A percentile compares a stretch with the other conserved stretches of the same genome.
Evolutionary conservation across 2,888 invertebrate genomes (phyloP).

Genomic region (Itoplectis maculator): DNA sequence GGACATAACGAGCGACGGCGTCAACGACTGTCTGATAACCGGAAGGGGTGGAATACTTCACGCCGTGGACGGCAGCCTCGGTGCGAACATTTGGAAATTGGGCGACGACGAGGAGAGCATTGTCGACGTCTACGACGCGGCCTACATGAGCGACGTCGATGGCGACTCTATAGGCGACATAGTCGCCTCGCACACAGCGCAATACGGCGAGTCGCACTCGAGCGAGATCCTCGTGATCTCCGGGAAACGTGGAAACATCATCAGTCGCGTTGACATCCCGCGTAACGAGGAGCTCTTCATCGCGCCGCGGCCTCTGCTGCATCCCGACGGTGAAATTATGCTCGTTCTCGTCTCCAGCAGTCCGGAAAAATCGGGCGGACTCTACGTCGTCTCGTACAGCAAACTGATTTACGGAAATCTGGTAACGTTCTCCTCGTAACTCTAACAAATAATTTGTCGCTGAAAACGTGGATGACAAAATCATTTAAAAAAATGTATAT

Average conservation of each 20-base stretch:
- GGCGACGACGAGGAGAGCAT: conserved; percentile 74
- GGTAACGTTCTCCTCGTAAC: conserved; percentile 76
- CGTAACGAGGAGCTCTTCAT: conserved; percentile 89
- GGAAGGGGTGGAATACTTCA: conserved; percentile 90
- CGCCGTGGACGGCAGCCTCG: conserved; percentile 89
- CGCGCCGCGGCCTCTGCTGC: conserved; percentile 89
- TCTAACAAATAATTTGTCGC: not conserved
- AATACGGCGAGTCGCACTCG: conserved; percentile 85
- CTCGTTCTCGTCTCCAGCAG: conserved; percentile 91
- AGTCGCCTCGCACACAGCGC: conserved; percentile 88
- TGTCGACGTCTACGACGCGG: conserved; percentile 89
- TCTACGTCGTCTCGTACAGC: conserved; percentile 88
- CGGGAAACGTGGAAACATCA: conserved; percentile 88
- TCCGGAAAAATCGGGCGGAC: conserved; percentile 89
- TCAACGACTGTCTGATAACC: conserved; percentile 90
- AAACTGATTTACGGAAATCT: conserved; percentile 85
- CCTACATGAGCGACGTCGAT: conserved; percentile 89
- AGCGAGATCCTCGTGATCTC: conserved; percentile 90
- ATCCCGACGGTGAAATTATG: conserved; percentile 87
- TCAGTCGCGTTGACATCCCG: conserved; percentile 88
- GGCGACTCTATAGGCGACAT: conserved; percentile 90
- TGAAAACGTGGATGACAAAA: not conserved
- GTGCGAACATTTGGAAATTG: conserved; percentile 89
- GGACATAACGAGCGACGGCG: conserved; percentile 89
- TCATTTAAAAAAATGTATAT: not conserved